Base-by-base conservation (phyloP, 2,113 vertebrate species). In the Caranx melampygus region DNA sequence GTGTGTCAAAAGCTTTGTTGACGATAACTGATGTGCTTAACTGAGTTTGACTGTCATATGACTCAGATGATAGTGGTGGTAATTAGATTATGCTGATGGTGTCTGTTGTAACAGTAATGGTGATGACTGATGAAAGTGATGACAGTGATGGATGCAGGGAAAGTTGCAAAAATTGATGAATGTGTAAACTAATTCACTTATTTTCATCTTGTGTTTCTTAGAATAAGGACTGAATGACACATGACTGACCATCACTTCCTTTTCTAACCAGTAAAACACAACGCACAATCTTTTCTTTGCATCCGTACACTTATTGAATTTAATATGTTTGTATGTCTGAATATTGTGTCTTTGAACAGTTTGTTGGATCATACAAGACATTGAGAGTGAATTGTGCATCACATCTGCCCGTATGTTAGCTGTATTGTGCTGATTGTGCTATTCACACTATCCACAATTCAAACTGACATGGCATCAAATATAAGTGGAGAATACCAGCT, bases 391-490 rank as follows among this genome's bases (percentile, higher is more conserved):
- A 47, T 15, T 47, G 45, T 45, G 3, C 3, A 2, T 15, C 11
- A 14, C 13, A 45, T 13, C 14, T 13, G 8, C 37, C 37, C 6
- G 37, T 37, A 37, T 37, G 37, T 37, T 37, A 37, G 40, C 40
- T 47, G 45, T 47, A 4, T 37, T 12, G 1, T 54, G 16, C n/a
- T n/a, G n/a, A n/a, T n/a, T n/a, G n/a, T n/a, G n/a, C 9, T n/a
- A 26, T 37, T 51, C 13, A 21, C 21, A 35, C 6, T 26, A 26
- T 65, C 10, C 40, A 31, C n/a, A 14, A 31, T 60, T 11, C 11
- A 69, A 61, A 15, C n/a, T 55, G 65, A 34, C 47, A 68, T 21
- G 14, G 42, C 13, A 68, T 26, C 33, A 76, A 20, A 59, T 35
- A 49, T 15, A 59, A 37, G 42, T 16, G 42, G 40, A 58, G 5